A percentile compares a stretch with the other conserved stretches of the same genome.
Evolutionary conservation across 1,140 invertebrate species (phyloP).

Genomic region (Cylas formicarius): DNA sequence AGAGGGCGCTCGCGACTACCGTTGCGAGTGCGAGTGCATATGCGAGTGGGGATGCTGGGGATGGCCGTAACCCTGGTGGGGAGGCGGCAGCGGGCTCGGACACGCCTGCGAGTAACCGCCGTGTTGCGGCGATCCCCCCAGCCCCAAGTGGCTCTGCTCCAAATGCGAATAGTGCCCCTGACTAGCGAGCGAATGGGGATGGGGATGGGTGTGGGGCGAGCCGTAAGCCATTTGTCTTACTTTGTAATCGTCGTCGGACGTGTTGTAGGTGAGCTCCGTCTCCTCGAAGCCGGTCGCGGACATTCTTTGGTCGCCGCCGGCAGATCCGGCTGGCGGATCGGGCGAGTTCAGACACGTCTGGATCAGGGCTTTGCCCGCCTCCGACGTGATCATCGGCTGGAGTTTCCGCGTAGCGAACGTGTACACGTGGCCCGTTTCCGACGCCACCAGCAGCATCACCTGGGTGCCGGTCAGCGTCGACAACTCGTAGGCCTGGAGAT

Average conservation of each 20-base stretch:
- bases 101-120: slow-evolving; percentile 51
- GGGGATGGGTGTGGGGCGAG: slow-evolving; percentile 55
- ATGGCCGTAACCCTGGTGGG: slow-evolving; percentile 54
- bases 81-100: slow-evolving; percentile 51
- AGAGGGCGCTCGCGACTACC: no score
- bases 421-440: slow-evolving; percentile 97
- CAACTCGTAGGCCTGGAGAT: slow-evolving; percentile 90
- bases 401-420: slow-evolving; percentile 98
- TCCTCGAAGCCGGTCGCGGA: slow-evolving; percentile 97
- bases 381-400: slow-evolving; percentile 99
- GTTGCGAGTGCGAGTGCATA: slow-evolving; percentile 61
- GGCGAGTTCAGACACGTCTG: slow-evolving; percentile 98
- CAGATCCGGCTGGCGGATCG: slow-evolving; percentile 74
- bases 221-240: slow-evolving; percentile 91
- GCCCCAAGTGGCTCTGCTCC: slow-evolving; percentile 39
- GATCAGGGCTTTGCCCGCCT: slow-evolving; percentile 96
- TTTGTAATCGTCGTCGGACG: slow-evolving; percentile 90
- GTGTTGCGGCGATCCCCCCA: slow-evolving; percentile 53
- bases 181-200: slow-evolving; percentile 44
- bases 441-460: slow-evolving; percentile 94
- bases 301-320: slow-evolving; percentile 84
- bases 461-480: slow-evolving; percentile 98
- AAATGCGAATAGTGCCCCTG: slow-evolving; percentile 37
- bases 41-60: slow-evolving; percentile 54
- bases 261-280: slow-evolving; percentile 95